These are phyloP conservation scores for Calliopum simillimum DNA, from an alignment of 2,888 invertebrate genomes.

Conservation along the genomic window DNA sequence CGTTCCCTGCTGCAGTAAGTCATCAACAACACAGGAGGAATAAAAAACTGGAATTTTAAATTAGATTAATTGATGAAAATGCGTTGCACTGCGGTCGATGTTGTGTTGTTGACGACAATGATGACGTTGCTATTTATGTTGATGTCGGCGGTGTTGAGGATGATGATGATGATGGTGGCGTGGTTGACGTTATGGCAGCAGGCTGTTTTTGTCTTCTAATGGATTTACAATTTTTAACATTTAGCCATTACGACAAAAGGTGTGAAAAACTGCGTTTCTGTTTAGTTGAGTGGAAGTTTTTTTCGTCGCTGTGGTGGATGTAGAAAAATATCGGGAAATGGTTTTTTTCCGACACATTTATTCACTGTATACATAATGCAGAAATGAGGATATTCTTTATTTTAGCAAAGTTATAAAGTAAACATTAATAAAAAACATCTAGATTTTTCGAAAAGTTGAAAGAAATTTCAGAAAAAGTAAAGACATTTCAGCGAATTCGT, in stretches of 20 bases:
- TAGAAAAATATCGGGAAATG: too few species aligned
- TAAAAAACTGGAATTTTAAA: slow-evolving; percentile 57
- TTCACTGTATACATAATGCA: too few species aligned
- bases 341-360: too few species aligned
- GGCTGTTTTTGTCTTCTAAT: slow-evolving; percentile 11
- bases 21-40: slow-evolving; percentile 32
- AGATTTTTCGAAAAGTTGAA: too few species aligned
- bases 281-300: neutral
- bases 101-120: slow-evolving; percentile 31
- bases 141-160: slow-evolving; percentile 4
- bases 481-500: too few species aligned
- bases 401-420: too few species aligned
- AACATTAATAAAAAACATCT: too few species aligned
- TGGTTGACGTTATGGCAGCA: slow-evolving; percentile 24
- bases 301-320: too few species aligned
- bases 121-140: slow-evolving; percentile 17
- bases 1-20: slow-evolving; percentile 16
- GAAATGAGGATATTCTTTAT: too few species aligned
- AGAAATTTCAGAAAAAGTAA: too few species aligned
- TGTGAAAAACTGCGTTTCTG: slow-evolving; percentile 12
- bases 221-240: slow-evolving; percentile 13
- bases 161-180: slow-evolving; percentile 32
- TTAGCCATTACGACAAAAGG: slow-evolving; percentile 7
- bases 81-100: slow-evolving; percentile 43
- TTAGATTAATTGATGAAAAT: slow-evolving; percentile 66